phyloP scores from a whole-genome alignment of 2,797 vertebrate species.

The Valencia hispanica region DNA sequence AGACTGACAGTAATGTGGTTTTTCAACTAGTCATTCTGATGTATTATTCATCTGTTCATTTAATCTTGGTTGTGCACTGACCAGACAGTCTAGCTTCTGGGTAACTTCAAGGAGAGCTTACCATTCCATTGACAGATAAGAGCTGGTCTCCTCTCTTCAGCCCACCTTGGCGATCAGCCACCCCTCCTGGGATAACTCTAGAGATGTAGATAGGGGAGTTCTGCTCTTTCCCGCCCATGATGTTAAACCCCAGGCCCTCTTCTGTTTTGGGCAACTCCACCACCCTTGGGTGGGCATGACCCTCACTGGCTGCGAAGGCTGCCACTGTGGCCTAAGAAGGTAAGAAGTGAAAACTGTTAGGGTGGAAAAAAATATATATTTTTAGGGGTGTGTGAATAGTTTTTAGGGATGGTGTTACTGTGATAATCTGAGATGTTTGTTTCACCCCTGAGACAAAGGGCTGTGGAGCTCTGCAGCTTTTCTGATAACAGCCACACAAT shows the following conservation, averaged over 20 bases:
- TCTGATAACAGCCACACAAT: no score
- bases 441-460: no score
- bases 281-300: conserved; percentile 91
- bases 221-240: conserved; percentile 95
- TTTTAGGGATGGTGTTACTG: neutral
- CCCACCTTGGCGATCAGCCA: conserved; percentile 91
- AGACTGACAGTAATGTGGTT: neutral
- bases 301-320: conserved; percentile 92
- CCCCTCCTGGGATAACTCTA: conserved; percentile 90
- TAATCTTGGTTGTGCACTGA: neutral
- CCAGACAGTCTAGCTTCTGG: neutral
- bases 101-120: conserved; percentile 42
- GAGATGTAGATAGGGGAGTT: conserved; percentile 96
- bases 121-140: conserved; percentile 93
- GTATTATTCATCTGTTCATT: neutral
- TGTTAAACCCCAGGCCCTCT: conserved; percentile 93
- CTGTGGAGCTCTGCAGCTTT: no score
- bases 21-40: neutral
- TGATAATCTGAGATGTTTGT: no score
- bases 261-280: conserved; percentile 95
- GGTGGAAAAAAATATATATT: neutral
- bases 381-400: no score
- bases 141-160: conserved; percentile 93
- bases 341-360: neutral
- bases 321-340: conserved; percentile 87